Evolutionary conservation across 1,140 invertebrate species (phyloP).

Genomic region (Drosophila azteca): DNA sequence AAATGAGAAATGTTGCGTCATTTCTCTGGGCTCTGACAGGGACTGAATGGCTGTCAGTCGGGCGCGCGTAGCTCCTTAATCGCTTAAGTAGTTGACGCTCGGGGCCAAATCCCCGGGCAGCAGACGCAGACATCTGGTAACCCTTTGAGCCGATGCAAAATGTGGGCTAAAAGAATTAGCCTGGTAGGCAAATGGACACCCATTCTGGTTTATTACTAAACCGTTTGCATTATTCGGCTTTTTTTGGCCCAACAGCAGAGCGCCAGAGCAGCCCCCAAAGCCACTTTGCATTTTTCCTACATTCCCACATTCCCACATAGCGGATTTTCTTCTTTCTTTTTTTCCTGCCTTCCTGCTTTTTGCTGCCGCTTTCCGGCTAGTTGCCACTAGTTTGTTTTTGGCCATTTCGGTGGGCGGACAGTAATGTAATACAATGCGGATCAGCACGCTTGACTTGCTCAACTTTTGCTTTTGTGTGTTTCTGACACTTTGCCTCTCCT

Average conservation of each 20-base stretch:
- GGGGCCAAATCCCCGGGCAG: neutral
- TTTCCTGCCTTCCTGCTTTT: constrained; percentile 18
- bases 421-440: constrained; percentile 58
- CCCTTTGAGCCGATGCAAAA: constrained; percentile 42
- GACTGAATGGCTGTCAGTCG: constrained; percentile 50
- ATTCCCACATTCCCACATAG: constrained; percentile 9
- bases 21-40: constrained; percentile 48
- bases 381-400: constrained; percentile 53
- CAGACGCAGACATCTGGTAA: constrained; percentile 7
- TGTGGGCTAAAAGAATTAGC: constrained; percentile 52
- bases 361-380: constrained; percentile 19
- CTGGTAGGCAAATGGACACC: constrained; percentile 48
- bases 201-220: constrained; percentile 62
- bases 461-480: constrained; percentile 64
- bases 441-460: constrained; percentile 76
- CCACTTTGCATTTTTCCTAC: constrained; percentile 49
- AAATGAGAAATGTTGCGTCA: constrained; percentile 37
- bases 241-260: constrained; percentile 18
- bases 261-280: constrained; percentile 1
- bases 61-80: constrained; percentile 34
- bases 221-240: constrained; percentile 54
- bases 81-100: constrained; percentile 39
- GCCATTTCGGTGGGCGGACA: constrained; percentile 43
- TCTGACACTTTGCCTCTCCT: constrained; percentile 68
- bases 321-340: neutral